Evolutionary conservation across 2,797 vertebrate genomes (phyloP).

Genomic region (Neosilurus hyrtlii): DNA sequence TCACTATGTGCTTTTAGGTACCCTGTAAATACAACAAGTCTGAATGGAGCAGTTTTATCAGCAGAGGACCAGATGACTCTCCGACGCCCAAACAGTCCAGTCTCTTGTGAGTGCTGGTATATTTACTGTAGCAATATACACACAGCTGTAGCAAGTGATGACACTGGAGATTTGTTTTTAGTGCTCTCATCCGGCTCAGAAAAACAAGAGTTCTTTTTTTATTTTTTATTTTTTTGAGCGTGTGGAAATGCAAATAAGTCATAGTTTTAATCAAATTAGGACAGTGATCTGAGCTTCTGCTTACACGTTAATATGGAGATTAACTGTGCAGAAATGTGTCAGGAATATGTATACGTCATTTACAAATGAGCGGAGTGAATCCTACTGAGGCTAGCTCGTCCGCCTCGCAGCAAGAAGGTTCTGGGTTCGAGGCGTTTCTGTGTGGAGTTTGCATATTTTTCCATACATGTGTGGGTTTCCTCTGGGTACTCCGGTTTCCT

Average conservation of each 20-base stretch:
- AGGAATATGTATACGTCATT: constrained; percentile 33
- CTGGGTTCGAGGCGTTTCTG: no score
- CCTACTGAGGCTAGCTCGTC: not conserved
- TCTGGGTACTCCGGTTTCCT: no score
- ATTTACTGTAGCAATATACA: constrained; percentile 58
- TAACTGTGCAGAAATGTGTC: constrained; percentile 4
- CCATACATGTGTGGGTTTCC: no score
- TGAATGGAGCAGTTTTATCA: constrained; percentile 16
- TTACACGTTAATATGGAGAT: constrained; percentile 36
- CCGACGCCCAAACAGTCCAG: not conserved
- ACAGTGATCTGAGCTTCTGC: constrained; percentile 25
- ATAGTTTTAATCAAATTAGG: constrained; percentile 69
- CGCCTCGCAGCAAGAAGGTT: no score
- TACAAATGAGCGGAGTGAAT: not conserved
- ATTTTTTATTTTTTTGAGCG: constrained; percentile 12
- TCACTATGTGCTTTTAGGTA: not conserved
- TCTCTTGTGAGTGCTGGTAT: constrained; percentile 52
- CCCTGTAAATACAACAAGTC: constrained; percentile 2
- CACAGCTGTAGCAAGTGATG: constrained; percentile 71
- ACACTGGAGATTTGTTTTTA: constrained; percentile 45
- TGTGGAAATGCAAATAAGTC: constrained; percentile 70
- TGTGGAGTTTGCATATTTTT: no score
- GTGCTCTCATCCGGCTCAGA: constrained; percentile 20
- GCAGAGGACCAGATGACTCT: constrained; percentile 11
- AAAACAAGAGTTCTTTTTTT: constrained; percentile 63